Base-by-base conservation (phyloP, 1,140 invertebrate genomes). In the Aradophagus sp. region DNA sequence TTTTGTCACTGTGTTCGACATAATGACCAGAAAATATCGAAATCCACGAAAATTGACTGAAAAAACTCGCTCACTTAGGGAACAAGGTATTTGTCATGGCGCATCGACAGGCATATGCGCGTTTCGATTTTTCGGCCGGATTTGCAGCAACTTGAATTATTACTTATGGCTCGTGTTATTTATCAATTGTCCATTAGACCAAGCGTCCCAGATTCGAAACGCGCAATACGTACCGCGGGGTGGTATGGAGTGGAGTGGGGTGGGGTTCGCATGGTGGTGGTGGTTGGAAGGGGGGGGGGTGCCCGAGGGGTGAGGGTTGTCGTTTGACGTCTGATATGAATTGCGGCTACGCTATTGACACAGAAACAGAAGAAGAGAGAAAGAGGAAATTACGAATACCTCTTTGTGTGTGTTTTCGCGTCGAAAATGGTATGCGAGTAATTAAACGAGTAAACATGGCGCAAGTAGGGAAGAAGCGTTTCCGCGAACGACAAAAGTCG, bases 301-400 rank as follows among this genome's bases (percentile, higher is more conserved):
- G 19, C 19, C 7, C 20, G 12, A n/a, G n/a, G 13, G 13, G 16
- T 26, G 44, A 19, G 23, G 10, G 19, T 50, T 26, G 32, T 16
- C 13, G 35, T 19, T 29, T 36, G 32, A 36, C 45, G 47, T 39
- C 13, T 52, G 47, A 52, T 35, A 39, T 52, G 36, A 53, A 53
- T 41, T 53, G 36, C 27, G 36, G 23, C 5, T 20, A 7, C n/a
- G 47, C 34, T 39, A 52, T 53, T 53, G 50, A 39, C 50, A 32
- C 12, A 16, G 36, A 53, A 53, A 41, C 50, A 39, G 26, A 36
- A 41, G 20, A 39, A 38, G 36, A 39, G 36, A 16, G n/a, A 52
- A 52, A 38, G 23, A 26, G 47, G 50, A 39, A 53, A 41, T 53
- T 53, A 53, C 15, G 16, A 53, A 55, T 27, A 35, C 38, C 12